phyloP scores from a whole-genome alignment of 2,888 invertebrate genomes.

The Polydrusus cervinus region DNA sequence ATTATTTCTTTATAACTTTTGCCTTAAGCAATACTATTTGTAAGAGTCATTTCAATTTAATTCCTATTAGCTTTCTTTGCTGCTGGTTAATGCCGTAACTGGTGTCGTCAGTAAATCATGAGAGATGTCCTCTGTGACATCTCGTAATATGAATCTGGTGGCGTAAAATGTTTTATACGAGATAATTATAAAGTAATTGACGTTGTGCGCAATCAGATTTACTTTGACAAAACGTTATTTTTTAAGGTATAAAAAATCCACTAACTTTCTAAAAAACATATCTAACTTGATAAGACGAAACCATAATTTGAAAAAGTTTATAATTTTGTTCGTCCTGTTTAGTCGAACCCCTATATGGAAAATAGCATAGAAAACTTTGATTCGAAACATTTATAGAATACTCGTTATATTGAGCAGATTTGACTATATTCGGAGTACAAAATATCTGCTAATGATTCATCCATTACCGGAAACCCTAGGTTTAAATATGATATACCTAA shows the following conservation, averaged over 20 bases:
- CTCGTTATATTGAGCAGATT: too few relatives aligned
- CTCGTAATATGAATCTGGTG: slow-evolving; percentile 7
- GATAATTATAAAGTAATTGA: background rate
- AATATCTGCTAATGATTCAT: too few relatives aligned
- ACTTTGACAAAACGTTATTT: background rate
- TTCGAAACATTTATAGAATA: too few relatives aligned
- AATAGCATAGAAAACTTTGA: too few relatives aligned
- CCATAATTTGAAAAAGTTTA: too few relatives aligned
- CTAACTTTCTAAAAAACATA: background rate
- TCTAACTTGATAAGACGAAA: too few relatives aligned
- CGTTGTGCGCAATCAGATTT: background rate
- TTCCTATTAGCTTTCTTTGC: slow-evolving; percentile 45
- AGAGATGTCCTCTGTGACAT: slow-evolving; percentile 26
- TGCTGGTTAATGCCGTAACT: slow-evolving; percentile 34
- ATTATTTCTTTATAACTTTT: slow-evolving; percentile 56
- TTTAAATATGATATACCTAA: too few relatives aligned
- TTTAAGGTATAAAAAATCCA: background rate
- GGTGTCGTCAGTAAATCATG: slow-evolving; percentile 26
- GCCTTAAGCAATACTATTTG: slow-evolving; percentile 45
- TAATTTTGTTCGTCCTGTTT: too few relatives aligned
- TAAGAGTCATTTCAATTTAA: slow-evolving; percentile 45
- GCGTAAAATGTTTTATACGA: background rate
- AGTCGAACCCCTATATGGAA: too few relatives aligned
- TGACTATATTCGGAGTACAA: too few relatives aligned
- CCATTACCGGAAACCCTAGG: too few relatives aligned